These are phyloP conservation scores for Andricus curvator DNA, from an alignment of 2,888 invertebrate species.

Conservation along the genomic window DNA sequence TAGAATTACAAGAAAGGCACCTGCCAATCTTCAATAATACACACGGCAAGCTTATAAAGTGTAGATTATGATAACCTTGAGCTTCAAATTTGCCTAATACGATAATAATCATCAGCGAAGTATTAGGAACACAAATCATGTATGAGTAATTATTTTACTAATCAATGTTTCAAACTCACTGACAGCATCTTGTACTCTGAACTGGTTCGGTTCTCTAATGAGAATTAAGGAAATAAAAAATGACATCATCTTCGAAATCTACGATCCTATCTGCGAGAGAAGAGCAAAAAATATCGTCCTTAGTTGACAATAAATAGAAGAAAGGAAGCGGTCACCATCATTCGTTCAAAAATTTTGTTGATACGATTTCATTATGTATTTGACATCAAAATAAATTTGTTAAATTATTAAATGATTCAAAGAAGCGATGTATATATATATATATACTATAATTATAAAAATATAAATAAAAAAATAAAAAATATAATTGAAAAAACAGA, in stretches of 20 bases:
- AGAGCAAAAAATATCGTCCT: not conserved
- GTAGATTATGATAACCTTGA: not conserved
- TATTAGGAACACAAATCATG: not conserved
- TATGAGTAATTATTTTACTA: not conserved
- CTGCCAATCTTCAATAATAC: not conserved
- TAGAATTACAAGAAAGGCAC: not conserved
- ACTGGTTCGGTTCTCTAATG: not conserved
- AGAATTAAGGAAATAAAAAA: not conserved
- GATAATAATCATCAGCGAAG: not conserved
- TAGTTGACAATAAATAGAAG: not conserved
- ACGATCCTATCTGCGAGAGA: not conserved
- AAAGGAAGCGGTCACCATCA: too few species aligned
- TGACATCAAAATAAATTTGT: too few species aligned
- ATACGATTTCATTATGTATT: too few species aligned
- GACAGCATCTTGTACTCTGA: not conserved
- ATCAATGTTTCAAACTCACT: constrained; percentile 5
- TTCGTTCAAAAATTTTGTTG: too few species aligned
- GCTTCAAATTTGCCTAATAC: not conserved
- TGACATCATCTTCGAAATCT: constrained; percentile 1
- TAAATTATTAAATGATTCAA: too few species aligned
- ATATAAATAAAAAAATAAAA: too few species aligned
- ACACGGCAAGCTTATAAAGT: not conserved
- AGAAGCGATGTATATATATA: too few species aligned
- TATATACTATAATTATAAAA: too few species aligned
- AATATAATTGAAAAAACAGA: too few species aligned